These are phyloP conservation scores for Parazoanthus darwini DNA, from an alignment of 92 coral and sea anemone species.

Conservation along the genomic window DNA sequence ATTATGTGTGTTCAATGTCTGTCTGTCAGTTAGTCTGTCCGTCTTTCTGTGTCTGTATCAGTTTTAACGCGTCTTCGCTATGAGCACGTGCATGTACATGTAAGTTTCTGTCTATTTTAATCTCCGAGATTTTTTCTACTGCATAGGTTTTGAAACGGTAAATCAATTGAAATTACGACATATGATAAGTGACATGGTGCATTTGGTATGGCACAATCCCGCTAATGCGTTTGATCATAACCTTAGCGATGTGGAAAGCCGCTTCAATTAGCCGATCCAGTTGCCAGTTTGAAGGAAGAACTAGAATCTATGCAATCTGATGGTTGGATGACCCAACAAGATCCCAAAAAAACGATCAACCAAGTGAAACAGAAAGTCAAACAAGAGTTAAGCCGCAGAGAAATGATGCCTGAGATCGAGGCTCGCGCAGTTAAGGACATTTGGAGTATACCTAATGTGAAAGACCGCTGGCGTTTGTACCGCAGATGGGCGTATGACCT, in stretches of 20 bases:
- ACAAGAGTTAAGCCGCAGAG: constrained; percentile 66
- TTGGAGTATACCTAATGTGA: constrained; percentile 50
- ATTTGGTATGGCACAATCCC: no score
- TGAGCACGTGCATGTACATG: no score
- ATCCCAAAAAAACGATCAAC: constrained; percentile 41
- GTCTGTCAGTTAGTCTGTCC: neutral
- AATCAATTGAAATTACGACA: no score
- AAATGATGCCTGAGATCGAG: constrained; percentile 73
- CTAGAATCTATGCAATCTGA: constrained; percentile 31
- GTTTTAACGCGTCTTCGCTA: no score
- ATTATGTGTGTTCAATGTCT: no score
- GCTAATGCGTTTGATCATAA: neutral
- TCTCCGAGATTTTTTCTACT: no score
- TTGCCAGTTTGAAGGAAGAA: constrained; percentile 20
- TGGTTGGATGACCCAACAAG: constrained; percentile 61
- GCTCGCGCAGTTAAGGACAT: constrained; percentile 58
- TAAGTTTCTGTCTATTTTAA: no score
- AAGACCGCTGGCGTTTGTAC: constrained; percentile 89
- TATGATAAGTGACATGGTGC: no score
- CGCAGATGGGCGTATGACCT: constrained; percentile 78
- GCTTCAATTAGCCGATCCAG: constrained; percentile 49
- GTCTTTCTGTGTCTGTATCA: no score
- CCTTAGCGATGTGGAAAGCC: neutral
- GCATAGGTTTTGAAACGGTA: no score
- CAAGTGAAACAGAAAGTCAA: constrained; percentile 53